phyloP scores from a whole-genome alignment of 1,140 invertebrate genomes.

The Marisa cornuarietis region DNA sequence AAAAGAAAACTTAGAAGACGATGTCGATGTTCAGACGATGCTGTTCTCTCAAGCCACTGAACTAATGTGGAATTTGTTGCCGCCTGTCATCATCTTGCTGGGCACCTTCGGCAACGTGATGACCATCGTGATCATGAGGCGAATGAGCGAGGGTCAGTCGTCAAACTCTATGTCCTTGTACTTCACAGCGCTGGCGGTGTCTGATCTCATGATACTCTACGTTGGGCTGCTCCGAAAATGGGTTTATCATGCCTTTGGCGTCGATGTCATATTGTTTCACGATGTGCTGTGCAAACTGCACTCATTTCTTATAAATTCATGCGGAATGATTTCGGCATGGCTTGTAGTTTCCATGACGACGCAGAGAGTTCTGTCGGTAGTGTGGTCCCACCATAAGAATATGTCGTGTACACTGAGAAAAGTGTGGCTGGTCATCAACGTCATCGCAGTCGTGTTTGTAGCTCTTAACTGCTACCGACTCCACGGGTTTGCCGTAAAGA shows the following conservation, averaged over 20 bases:
- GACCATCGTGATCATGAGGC: slow-evolving; percentile 31
- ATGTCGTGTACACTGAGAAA: not conserved
- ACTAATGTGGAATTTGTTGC: slow-evolving; percentile 8
- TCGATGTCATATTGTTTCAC: slow-evolving; percentile 29
- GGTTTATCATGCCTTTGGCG: slow-evolving; percentile 23
- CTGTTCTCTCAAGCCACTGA: not conserved
- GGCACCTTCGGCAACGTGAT: slow-evolving; percentile 41
- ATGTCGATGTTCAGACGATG: too few species aligned
- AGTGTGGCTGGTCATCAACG: not conserved
- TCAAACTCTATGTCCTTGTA: not conserved
- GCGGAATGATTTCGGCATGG: slow-evolving; percentile 10
- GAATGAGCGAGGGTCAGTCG: slow-evolving; percentile 14
- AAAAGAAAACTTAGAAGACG: too few species aligned
- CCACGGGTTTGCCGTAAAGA: too few species aligned
- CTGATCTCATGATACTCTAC: slow-evolving; percentile 30
- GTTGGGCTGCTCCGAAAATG: slow-evolving; percentile 35
- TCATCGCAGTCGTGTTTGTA: too few species aligned
- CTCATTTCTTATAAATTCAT: not conserved
- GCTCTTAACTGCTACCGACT: too few species aligned
- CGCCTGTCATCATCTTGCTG: slow-evolving; percentile 37
- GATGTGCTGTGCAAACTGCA: slow-evolving; percentile 25
- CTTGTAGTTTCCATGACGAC: slow-evolving; percentile 5
- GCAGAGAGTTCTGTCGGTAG: not conserved
- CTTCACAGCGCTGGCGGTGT: slow-evolving; percentile 25
- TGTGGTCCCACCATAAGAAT: not conserved